phyloP scores from a whole-genome alignment of 35 echinoderm and acorn worm species.

The Heliocidaris erythrogramma region DNA sequence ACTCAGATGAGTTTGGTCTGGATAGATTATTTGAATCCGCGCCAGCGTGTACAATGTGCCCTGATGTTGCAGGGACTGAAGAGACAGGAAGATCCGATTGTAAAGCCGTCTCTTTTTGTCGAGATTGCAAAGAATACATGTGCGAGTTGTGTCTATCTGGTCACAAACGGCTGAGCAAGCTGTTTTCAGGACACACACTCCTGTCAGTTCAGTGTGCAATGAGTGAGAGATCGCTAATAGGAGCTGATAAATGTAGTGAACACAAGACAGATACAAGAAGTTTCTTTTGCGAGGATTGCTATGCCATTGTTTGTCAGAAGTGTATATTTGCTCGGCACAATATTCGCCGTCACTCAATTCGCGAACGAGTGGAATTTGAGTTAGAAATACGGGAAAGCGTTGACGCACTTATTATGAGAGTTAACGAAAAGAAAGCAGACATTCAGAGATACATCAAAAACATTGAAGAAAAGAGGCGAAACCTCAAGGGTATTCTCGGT shows the following conservation, averaged over 20 bases:
- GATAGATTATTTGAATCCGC: not conserved
- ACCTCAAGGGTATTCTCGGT: not conserved
- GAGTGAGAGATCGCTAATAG: not conserved
- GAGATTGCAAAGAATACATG: slow-evolving; percentile 32
- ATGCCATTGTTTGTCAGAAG: not conserved
- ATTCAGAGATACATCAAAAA: not conserved
- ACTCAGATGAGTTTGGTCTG: not conserved
- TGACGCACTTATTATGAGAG: not conserved
- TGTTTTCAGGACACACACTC: not conserved
- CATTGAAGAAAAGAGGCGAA: not conserved
- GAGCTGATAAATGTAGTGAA: not conserved
- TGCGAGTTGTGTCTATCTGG: not conserved
- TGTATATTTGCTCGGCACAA: not conserved
- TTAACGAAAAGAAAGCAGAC: not conserved
- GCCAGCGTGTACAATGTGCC: not conserved
- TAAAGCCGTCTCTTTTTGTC: not conserved
- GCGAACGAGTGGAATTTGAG: not conserved
- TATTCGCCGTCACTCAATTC: not conserved
- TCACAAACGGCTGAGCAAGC: not conserved
- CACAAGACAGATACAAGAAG: not conserved
- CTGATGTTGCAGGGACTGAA: not conserved
- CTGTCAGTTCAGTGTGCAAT: not conserved
- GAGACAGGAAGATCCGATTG: not conserved
- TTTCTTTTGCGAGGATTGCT: not conserved
- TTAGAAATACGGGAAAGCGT: not conserved